Evolutionary conservation across 2,797 vertebrate species (phyloP), one percentile per base, ranked within the genome.

Genomic region (Thunnus albacares): DNA sequence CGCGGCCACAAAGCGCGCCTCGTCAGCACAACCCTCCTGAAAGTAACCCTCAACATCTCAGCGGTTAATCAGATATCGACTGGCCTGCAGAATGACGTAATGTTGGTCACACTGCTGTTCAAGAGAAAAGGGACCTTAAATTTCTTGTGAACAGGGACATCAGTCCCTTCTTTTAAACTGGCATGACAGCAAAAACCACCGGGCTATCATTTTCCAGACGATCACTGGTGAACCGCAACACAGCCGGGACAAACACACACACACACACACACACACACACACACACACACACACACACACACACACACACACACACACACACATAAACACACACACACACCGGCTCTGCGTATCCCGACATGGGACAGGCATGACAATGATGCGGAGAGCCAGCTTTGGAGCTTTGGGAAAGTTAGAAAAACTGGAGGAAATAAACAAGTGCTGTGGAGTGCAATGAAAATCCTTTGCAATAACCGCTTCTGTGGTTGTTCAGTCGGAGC

Each of bases 61-160:
- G 89, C 94, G 92, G 91, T 97, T 96, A 96, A 97, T 97, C 96
- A 96, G 96, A 96, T 94, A 93, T 93, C 95, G 95, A 96, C 95
- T 94, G 93, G 94, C 91, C 97, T 97, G 97, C 97, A 97, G 96
- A 94, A 98, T 99, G 97, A 99, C 97, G 97, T 98, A 92, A 98
- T 97, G 96, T 94, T 93, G 87, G 80, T 79, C 71, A 81, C 84
- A 8, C 33, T 76, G 75, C 70, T 73, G 58, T 87, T 92, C 78
- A 45, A 51, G 58, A 84, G 61, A 84, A 87, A 83, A 55, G 7
- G 59, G 18, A 72, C 90, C 69, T 63, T 72, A 47, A 61, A 87
- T 90, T 72, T 82, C 55, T 20, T 17, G 14, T 13, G 12, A 74
- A 61, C 22, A 28, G 18, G n/a, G 20, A 24, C 47, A 62, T 81